Evolutionary conservation across 2,888 invertebrate genomes (phyloP), one percentile per base, ranked within the genome.

Genomic region (Drosophila merina): DNA sequence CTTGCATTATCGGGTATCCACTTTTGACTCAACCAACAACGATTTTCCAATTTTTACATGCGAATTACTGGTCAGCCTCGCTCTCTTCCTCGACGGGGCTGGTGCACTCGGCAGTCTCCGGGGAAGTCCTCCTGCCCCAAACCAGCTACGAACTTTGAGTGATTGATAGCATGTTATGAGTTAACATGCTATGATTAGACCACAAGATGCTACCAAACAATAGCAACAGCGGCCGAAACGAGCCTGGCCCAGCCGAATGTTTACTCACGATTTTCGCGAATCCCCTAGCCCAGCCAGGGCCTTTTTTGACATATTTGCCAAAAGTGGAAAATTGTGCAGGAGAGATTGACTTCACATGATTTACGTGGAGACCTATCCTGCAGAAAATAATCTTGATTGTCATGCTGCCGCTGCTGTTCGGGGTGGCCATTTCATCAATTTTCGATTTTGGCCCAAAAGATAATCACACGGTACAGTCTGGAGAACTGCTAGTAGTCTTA

Each of bases 331-430:
- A 88, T 88, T 89, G 83, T 76, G 86, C 76, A 77, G 89, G 72
- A 72, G 85, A 86, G 89, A 90, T 89, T 88, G 86, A 87, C 88
- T 90, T 90, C 84, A 89, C 88, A 90, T 89, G 89, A 90, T 90
- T 89, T 90, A 87, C 76, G 79, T 86, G 84, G 83, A 77, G 75
- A 76, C 71, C 75, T 79, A 68, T 63, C 44, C 55, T 56, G 49
- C 64, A 62, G 51, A 78, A 83, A 83, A 79, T 80, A 79, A 82
- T 79, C 79, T 86, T 79, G 81, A 81, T 85, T 89, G 88, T 89
- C 79, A 77, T 81, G 88, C 77, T 79, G 69, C 49, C 14, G 81
- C 74, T 79, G 74, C 77, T 54, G 78, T 72, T 74, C 47, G 26
- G 51, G 57, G 74, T 69, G 67, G 72, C 73, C 71, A 44, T 49